Conservation (phyloP, 2,888 invertebrate species). For the Acanthopleura granulata region DNA sequence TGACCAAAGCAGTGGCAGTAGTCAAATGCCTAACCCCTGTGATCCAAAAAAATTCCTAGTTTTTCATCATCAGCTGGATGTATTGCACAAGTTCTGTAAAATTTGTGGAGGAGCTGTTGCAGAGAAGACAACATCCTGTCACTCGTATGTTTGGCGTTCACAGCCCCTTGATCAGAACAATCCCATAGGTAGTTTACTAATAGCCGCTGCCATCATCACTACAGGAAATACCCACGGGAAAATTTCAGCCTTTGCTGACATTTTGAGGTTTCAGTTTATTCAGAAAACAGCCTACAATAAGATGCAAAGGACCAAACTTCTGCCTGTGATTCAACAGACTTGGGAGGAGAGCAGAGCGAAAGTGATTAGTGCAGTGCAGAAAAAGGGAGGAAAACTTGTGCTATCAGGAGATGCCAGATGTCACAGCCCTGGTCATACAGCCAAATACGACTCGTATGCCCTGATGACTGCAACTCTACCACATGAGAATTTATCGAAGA, state of each 20-base stretch:
- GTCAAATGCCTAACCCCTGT: no score
- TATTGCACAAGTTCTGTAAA: no score
- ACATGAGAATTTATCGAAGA: no score
- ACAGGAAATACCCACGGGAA: neutral
- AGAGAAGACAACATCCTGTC: no score
- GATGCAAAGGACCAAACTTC: neutral
- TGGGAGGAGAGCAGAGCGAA: neutral
- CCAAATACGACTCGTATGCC: neutral
- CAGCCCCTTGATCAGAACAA: neutral
- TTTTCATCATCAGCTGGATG: no score
- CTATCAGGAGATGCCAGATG: neutral
- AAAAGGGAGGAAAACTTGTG: neutral
- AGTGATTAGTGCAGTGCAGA: neutral
- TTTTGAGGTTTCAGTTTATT: neutral
- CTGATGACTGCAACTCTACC: no score
- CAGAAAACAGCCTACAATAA: neutral
- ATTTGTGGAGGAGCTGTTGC: no score
- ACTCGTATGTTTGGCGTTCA: neutral
- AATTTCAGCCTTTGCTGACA: neutral
- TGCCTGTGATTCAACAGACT: neutral
- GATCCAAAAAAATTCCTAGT: no score
- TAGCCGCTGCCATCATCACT: neutral
- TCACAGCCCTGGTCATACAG: no score
- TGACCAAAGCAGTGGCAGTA: no score
- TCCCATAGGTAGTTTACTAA: neutral